Evolutionary conservation across 2,113 vertebrate genomes (phyloP), one percentile per base, ranked within the genome.

Genomic region (Mustelus asterias): DNA sequence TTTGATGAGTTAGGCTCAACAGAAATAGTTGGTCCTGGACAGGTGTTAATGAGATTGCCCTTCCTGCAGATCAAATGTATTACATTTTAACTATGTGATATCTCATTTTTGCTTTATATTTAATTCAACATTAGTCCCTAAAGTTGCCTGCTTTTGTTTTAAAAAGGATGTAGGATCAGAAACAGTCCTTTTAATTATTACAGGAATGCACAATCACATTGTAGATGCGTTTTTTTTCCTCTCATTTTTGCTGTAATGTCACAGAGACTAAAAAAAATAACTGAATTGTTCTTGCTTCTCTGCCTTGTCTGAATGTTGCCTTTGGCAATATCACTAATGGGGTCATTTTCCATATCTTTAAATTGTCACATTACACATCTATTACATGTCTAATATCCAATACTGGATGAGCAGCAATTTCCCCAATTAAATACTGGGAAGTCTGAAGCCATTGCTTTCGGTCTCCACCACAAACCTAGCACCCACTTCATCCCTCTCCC

Each of bases 1-100:
- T 93, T 76, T 72, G 33, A 94, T 94, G 92, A 72, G 41, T 95
- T 95, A 29, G 26, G 10, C 26, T 76, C 44, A 95, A 54, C 69
- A 72, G 94, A 95, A 33, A 54, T 69, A 76, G 94, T 29, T 72
- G 67, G 69, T 95, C 67, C 26, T 54, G 44, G 94, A 76, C 94
- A 95, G 94, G 69, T 72, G 69, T 95, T 76, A 95, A 95, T 95
- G 94, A 95, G 94, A 70, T 48, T 72, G 94, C 94, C 41, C 41
- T 48, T 95, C 94, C 24, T 76, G 69, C 94, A 95, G 69, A 95
- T 44, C 48, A 24, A 54, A 13, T 72, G 69, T 94, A 44, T 69
- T 94, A 69, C 5, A 94, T 95, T 95, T 95, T 76, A 95, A 76
- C 94, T 44, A 44, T 44, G 72, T 33, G 24, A 72, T 76, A 72